phyloP scores from a whole-genome alignment of 2,113 vertebrate species.

The Anolis sagrei region DNA sequence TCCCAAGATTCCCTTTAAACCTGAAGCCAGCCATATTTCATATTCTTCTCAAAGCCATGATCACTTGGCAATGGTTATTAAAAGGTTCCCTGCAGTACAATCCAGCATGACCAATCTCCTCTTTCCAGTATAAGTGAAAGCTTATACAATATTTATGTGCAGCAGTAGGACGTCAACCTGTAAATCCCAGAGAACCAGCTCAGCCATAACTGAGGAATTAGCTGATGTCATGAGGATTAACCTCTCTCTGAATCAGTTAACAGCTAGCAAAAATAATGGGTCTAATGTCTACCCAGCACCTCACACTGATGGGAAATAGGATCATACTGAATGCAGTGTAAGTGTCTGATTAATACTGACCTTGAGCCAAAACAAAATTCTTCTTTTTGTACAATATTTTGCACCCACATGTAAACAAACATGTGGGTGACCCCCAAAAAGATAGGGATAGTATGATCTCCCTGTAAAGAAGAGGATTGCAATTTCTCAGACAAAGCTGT shows the following conservation, averaged over 20 bases:
- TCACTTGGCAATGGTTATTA: neutral
- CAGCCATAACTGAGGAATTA: slow-evolving; percentile 11
- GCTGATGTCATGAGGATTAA: slow-evolving; percentile 19
- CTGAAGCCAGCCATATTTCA: neutral
- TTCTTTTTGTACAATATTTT: slow-evolving; percentile 25
- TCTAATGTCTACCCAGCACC: neutral
- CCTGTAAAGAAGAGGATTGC: neutral
- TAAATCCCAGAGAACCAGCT: slow-evolving; percentile 10
- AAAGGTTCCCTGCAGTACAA: slow-evolving; percentile 11
- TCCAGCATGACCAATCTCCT: neutral
- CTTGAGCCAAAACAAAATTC: neutral
- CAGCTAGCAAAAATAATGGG: neutral
- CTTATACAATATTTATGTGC: neutral
- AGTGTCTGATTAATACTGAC: neutral
- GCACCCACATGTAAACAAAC: slow-evolving; percentile 5
- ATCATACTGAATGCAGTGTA: neutral
- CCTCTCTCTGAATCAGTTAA: neutral
- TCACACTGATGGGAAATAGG: slow-evolving; percentile 3
- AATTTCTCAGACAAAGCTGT: neutral
- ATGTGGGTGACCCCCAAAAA: neutral
- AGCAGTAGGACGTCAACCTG: neutral
- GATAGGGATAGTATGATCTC: neutral
- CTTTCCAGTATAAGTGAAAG: neutral
- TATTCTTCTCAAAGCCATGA: neutral
- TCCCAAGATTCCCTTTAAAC: neutral